Base-by-base conservation (phyloP, 2,113 vertebrate genomes). In the Silurus asotus region DNA sequence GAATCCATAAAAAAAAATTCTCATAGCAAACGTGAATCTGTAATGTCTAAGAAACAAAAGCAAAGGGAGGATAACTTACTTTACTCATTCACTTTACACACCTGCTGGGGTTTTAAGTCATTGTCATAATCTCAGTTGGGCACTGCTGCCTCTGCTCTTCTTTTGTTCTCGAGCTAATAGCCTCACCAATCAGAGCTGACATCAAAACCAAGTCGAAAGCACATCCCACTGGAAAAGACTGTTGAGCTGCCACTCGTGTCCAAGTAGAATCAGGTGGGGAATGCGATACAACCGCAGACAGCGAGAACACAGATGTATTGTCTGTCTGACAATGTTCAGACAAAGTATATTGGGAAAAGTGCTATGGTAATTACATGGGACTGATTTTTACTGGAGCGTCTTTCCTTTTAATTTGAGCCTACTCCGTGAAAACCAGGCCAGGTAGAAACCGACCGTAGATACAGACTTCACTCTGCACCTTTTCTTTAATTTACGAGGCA, bases 101-200 rank as follows among this genome's bases (percentile, higher is more conserved):
- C 56, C 64, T 86, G 56, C 56, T 86, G 78, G 4, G 55, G n/a
- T 75, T 75, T 56, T 25, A 56, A 74, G 23, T 37, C 77, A 49
- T 74, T 74, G 78, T 81, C 85, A 81, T 86, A 28, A 86, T 81
- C 78, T 86, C 56, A 53, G 51, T 15, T 14, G 67, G 23, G 37
- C 6, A 49, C 37, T 37, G 5, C 55, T 23, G 15, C 37, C 61
- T 69, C 81, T 17, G 8, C 15, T 82, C 69, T 85, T 25, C 72
- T 79, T 84, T 75, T 75, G 77, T 88, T 84, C 70, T 67, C 5
- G 7, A 76, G 78, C 48, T 85, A 80, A 85, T 56, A 65, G 58
- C 8, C 58, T 56, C 87, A 19, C 58, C 78, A 82, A 82, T 88
- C 82, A 53, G 82, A 49, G 59, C 45, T 82, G 53, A 75, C 83